Evolutionary conservation across 2,113 vertebrate species (phyloP).

Genomic region (Cygnus buccinator): DNA sequence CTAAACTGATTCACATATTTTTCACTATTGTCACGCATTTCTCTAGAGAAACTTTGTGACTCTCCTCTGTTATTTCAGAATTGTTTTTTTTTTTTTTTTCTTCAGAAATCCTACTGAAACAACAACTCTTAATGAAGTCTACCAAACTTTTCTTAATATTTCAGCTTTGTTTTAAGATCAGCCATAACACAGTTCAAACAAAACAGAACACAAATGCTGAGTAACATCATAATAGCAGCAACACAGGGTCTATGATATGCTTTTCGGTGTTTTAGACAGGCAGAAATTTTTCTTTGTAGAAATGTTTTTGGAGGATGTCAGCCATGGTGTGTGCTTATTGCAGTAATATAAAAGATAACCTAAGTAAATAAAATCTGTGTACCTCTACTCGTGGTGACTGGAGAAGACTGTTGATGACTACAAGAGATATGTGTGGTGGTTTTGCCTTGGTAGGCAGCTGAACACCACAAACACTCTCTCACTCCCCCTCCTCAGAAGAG

Average conservation of each 20-base stretch:
- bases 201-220: background rate
- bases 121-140: background rate
- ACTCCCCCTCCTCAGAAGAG: no score
- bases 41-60: background rate
- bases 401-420: background rate
- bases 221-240: background rate
- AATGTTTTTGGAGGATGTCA: background rate
- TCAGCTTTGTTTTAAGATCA: background rate
- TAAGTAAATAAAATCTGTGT: background rate
- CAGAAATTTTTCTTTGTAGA: background rate
- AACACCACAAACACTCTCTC: no score
- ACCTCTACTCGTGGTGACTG: background rate
- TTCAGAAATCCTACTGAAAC: background rate
- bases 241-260: fast-evolving
- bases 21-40: background rate
- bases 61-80: background rate
- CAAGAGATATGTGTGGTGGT: background rate
- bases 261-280: background rate
- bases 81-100: background rate
- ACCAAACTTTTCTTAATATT: background rate
- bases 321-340: background rate
- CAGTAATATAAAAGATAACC: background rate
- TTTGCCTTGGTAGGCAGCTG: no score
- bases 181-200: background rate
- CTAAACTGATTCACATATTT: background rate